These are phyloP conservation scores for Neopipo cinnamomea DNA, from an alignment of 2,113 vertebrate species.

Conservation along the genomic window DNA sequence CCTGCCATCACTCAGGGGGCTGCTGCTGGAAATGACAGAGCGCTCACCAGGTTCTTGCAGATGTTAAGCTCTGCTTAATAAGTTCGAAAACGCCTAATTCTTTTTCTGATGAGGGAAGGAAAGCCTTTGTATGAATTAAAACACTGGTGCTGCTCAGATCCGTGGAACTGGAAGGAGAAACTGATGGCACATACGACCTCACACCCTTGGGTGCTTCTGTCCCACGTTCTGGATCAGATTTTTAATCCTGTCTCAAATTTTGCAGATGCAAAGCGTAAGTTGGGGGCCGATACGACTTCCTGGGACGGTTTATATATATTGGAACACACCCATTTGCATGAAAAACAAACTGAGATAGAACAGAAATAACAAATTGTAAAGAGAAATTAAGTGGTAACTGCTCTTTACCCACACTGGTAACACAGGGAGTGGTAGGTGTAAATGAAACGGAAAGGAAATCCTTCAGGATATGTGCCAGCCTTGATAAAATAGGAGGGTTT, in stretches of 20 bases:
- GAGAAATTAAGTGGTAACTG: not conserved
- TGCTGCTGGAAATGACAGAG: not conserved
- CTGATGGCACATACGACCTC: not conserved
- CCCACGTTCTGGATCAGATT: not conserved
- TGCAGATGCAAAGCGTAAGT: fast-evolving
- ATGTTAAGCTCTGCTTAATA: not conserved
- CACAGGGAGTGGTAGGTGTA: not conserved
- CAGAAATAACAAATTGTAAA: not conserved
- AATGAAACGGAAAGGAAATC: not conserved
- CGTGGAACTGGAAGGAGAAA: not conserved
- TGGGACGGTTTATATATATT: not conserved
- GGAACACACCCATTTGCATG: not conserved
- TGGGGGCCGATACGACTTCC: not conserved
- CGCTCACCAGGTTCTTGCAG: not conserved
- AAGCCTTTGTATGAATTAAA: not conserved
- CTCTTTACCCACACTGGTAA: fast-evolving
- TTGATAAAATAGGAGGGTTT: not conserved
- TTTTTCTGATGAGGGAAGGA: not conserved
- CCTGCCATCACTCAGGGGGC: not conserved
- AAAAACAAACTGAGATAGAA: not conserved
- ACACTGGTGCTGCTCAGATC: not conserved
- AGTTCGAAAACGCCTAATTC: not conserved
- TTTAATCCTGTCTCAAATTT: not conserved
- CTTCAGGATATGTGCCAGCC: not conserved
- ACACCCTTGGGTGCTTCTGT: not conserved